Evolutionary conservation across 2,888 invertebrate genomes (phyloP), one percentile per base, ranked within the genome.

Genomic region (Lithodes maja): DNA sequence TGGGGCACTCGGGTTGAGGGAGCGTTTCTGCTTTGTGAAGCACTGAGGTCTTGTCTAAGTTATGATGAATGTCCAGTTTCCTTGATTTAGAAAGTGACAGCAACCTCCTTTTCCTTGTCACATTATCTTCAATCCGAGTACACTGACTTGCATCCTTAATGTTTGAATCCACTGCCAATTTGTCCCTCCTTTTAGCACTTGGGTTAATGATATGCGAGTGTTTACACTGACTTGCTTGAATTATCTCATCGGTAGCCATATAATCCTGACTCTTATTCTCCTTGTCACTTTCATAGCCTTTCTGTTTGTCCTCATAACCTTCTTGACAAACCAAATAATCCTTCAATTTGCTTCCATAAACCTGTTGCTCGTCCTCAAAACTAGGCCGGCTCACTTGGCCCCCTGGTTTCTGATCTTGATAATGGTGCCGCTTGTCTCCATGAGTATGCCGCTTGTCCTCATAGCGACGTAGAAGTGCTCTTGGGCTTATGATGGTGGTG

Each of bases 401-500:
- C 33, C 9, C 33, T 2, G 50, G 50, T 33, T 75, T n/a, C 33
- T n/a, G 3, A 12, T 33, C 50, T 33, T 50, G 9, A 9, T n/a
- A 33, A 75, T 3, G 7, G 33, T 2, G 9, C 50, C 61, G 55
- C 49, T 5, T n/a, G 5, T 15, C 81, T 81, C 1, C 33, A 15
- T 50, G 5, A 55, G 33, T 33, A 12, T 83, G 74, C 5, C 55
- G 9, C 74, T 74, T 83, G 69, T 74, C 74, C 54, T 83, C 83
- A 54, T 83, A 83, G 12, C 53, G 71, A 2, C 5, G 69, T n/a
- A 83, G 15, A 54, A 83, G 83, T 12, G 83, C 53, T 50, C 74
- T 15, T n/a, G 83, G 83, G 69, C 75, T 83, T 17, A 83, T 54
- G 33, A 83, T 83, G 54, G 83, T 83, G 33, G 83, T 53, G 17